These are phyloP conservation scores for Brachionus manjavacas DNA, from an alignment of 1,140 invertebrate genomes.

Conservation along the genomic window DNA sequence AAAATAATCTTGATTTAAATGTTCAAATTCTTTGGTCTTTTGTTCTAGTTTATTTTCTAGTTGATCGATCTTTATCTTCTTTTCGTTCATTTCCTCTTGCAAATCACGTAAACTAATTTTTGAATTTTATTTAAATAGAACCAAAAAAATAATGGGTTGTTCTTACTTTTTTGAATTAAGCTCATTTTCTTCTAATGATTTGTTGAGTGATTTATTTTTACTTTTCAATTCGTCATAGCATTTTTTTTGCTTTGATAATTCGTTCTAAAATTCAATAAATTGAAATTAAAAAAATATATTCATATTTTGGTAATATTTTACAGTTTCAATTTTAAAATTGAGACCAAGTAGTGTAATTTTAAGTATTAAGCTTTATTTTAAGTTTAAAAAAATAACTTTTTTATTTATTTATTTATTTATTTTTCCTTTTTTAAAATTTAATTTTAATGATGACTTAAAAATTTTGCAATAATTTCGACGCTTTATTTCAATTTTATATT, in stretches of 20 bases:
- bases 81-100: neutral
- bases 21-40: neutral
- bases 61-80: neutral
- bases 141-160: neutral
- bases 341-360: no score
- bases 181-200: neutral
- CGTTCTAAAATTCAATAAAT: neutral
- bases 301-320: no score
- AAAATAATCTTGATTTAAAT: neutral
- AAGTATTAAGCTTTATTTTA: no score
- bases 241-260: slow-evolving; percentile 3
- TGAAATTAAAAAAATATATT: no score
- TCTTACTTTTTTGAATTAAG: neutral
- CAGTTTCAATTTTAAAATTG: no score
- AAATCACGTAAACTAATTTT: neutral
- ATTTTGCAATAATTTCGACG: no score
- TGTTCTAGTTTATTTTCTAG: neutral
- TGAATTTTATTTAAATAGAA: neutral
- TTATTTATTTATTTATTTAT: no score
- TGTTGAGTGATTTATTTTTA: neutral
- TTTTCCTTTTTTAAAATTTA: no score
- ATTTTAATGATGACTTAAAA: no score
- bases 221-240: neutral
- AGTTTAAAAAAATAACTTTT: no score
- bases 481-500: no score